These are phyloP conservation scores for Acleris emargana DNA, from an alignment of 2,888 invertebrate genomes.

Conservation along the genomic window DNA sequence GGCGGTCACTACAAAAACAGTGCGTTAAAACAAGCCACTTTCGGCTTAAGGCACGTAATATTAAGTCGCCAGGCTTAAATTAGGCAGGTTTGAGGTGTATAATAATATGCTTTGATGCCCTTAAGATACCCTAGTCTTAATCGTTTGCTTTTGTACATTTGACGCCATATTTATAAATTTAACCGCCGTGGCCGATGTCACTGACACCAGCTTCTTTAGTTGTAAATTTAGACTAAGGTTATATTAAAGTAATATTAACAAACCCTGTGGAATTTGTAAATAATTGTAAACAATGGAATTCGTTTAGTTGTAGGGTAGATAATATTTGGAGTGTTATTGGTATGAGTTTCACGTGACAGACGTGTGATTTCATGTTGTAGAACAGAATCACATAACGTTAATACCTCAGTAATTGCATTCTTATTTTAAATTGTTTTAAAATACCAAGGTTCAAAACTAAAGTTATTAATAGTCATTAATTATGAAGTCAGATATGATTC, in stretches of 20 bases:
- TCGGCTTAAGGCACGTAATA: constrained; percentile 27
- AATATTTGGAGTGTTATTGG: constrained; percentile 48
- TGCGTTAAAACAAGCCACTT: constrained; percentile 11
- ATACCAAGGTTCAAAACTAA: too few relatives aligned
- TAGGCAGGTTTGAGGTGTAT: constrained; percentile 35
- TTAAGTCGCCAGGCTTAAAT: constrained; percentile 23
- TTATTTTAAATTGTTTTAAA: too few relatives aligned
- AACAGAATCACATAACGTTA: not conserved
- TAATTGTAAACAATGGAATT: constrained; percentile 56
- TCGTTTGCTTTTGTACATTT: constrained; percentile 72
- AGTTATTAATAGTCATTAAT: too few relatives aligned
- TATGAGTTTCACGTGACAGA: constrained; percentile 31
- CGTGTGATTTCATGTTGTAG: constrained; percentile 18
- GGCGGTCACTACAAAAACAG: constrained; percentile 9
- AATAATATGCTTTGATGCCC: constrained; percentile 40
- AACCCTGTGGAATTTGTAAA: constrained; percentile 58
- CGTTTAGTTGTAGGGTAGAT: constrained; percentile 54
- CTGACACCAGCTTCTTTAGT: constrained; percentile 30
- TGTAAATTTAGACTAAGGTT: constrained; percentile 30
- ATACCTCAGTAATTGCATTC: too few relatives aligned
- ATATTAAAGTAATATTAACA: constrained; percentile 26
- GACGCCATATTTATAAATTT: constrained; percentile 43
- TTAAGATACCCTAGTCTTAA: constrained; percentile 73
- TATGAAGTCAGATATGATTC: too few relatives aligned
- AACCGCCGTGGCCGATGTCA: constrained; percentile 36